Conservation (phyloP, 2,113 vertebrate genomes). For the Nothobranchius furzeri region DNA sequence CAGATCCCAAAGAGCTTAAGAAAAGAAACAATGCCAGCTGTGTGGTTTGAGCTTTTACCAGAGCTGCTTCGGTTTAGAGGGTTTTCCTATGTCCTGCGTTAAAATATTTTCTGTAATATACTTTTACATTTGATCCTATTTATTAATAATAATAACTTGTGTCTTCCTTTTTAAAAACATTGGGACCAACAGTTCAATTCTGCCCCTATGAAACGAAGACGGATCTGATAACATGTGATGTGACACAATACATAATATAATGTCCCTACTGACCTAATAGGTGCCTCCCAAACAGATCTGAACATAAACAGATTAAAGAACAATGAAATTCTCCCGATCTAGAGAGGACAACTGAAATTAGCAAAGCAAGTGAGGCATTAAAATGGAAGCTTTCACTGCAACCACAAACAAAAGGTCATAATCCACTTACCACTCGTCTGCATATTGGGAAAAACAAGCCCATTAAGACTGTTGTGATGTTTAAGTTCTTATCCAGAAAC, state of each 20-base stretch:
- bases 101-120: too few relatives aligned
- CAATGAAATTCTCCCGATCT: neutral
- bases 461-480: conserved; percentile 5
- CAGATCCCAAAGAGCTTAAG: too few relatives aligned
- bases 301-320: neutral
- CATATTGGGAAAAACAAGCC: conserved; percentile 29
- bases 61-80: too few relatives aligned
- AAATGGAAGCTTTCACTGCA: conserved; percentile 24
- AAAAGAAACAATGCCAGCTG: too few relatives aligned
- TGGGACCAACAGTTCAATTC: too few relatives aligned
- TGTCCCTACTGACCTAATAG: neutral
- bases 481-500: conserved; percentile 24
- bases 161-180: too few relatives aligned
- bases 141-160: too few relatives aligned
- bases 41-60: too few relatives aligned
- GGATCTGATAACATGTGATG: too few relatives aligned
- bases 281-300: neutral
- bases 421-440: conserved; percentile 64
- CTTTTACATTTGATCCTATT: too few relatives aligned
- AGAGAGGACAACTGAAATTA: neutral
- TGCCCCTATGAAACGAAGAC: too few relatives aligned
- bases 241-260: neutral
- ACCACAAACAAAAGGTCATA: conserved; percentile 23
- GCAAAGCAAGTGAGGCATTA: neutral
- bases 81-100: too few relatives aligned